These are phyloP conservation scores for Aleiodes sp. DNA, from an alignment of 1,140 invertebrate genomes.

Conservation along the genomic window DNA sequence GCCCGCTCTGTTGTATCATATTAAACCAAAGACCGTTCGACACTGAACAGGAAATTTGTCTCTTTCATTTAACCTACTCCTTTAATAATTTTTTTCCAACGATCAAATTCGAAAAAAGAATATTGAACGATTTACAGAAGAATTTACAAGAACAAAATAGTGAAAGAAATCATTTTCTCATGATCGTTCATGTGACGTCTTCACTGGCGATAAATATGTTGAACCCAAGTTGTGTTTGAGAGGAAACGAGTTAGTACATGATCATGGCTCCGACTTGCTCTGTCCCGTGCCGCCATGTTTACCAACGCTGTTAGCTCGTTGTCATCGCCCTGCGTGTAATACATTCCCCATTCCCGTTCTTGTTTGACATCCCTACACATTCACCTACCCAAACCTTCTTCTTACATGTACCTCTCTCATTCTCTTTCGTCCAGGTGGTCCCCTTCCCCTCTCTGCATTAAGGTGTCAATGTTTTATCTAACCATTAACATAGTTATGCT, in stretches of 20 bases:
- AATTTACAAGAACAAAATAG: background rate
- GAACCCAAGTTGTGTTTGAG: slow-evolving; percentile 50
- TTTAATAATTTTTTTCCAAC: background rate
- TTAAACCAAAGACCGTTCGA: slow-evolving; percentile 62
- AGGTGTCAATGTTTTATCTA: slow-evolving; percentile 64
- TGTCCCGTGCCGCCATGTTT: slow-evolving; percentile 62
- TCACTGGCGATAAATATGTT: background rate
- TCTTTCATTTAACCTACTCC: slow-evolving; percentile 15
- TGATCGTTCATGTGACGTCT: slow-evolving; percentile 19
- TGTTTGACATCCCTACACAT: slow-evolving; percentile 50
- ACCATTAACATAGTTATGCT: slow-evolving; percentile 40
- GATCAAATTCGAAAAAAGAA: slow-evolving; percentile 3
- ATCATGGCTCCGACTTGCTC: slow-evolving; percentile 46
- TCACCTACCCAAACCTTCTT: background rate
- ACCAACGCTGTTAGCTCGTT: slow-evolving; percentile 63
- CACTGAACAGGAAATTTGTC: slow-evolving; percentile 28
- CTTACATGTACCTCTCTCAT: background rate
- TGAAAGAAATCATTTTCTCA: slow-evolving; percentile 15
- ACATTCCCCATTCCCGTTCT: slow-evolving; percentile 30
- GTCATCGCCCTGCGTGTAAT: slow-evolving; percentile 57
- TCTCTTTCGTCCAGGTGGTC: background rate
- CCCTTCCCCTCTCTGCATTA: slow-evolving; percentile 5
- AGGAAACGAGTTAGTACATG: slow-evolving; percentile 62
- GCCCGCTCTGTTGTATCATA: slow-evolving; percentile 56
- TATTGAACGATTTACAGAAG: too few species aligned